phyloP scores from a whole-genome alignment of 1,140 invertebrate genomes.

The Musca vetustissima region DNA sequence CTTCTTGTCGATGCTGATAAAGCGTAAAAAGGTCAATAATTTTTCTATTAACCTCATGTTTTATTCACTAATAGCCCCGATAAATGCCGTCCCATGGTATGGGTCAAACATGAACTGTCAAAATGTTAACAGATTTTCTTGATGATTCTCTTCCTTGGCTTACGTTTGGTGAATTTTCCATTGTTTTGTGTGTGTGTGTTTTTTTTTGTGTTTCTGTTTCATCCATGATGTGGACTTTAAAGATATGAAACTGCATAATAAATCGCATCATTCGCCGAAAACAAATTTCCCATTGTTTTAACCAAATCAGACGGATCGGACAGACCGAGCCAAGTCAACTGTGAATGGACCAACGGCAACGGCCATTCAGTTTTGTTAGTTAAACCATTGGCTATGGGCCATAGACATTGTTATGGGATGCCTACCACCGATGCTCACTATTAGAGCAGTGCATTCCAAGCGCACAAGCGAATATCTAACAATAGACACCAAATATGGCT shows the following conservation, averaged over 20 bases:
- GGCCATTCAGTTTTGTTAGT: no score
- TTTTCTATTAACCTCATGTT: conserved; percentile 24
- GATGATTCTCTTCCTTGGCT: not conserved
- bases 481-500: conserved; percentile 23
- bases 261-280: conserved; percentile 17
- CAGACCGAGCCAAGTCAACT: no score
- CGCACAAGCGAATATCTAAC: conserved; percentile 4
- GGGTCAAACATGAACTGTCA: conserved; percentile 22
- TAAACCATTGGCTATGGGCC: no score
- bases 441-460: no score
- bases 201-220: no score
- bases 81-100: conserved; percentile 5
- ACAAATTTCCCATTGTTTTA: conserved; percentile 21
- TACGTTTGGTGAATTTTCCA: no score
- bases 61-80: conserved; percentile 12
- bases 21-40: conserved; percentile 14
- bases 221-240: no score
- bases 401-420: no score
- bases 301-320: no score
- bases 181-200: no score
- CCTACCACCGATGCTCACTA: no score
- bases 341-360: no score
- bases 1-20: not conserved
- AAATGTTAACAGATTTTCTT: conserved; percentile 22
- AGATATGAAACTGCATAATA: not conserved